Percentiles rank a stretch among this genome's conserved stretches.
Evolutionary conservation across 2,113 vertebrate species (phyloP).

Genomic region (Myiozetetes cayanensis): DNA sequence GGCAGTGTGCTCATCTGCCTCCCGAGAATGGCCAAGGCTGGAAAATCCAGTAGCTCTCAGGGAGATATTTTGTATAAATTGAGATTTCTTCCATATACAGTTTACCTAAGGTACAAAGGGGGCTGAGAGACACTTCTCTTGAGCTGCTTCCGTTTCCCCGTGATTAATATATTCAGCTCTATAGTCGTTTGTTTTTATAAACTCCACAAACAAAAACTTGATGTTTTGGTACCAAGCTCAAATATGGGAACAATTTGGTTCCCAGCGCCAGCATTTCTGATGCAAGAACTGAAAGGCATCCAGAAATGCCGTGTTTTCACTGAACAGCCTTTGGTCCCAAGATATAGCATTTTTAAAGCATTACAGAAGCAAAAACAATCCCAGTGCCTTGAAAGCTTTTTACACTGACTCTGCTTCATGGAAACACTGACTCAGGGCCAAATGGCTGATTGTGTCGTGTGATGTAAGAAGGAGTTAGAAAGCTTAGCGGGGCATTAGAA

Average conservation of each 20-base stretch:
- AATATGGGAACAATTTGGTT: conserved; percentile 56
- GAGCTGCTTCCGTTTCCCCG: not conserved
- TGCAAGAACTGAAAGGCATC: conserved; percentile 36
- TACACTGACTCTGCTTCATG: conserved; percentile 42
- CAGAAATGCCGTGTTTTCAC: conserved; percentile 42
- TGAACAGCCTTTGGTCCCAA: conserved; percentile 39
- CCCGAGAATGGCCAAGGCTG: not conserved
- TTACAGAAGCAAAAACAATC: conserved; percentile 64
- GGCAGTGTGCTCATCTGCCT: not conserved
- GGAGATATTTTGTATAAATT: not conserved
- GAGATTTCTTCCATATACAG: not conserved
- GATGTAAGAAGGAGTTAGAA: conserved; percentile 60
- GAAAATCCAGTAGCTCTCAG: not conserved
- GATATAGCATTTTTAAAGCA: conserved; percentile 60
- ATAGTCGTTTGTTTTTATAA: not conserved
- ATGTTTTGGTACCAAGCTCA: conserved; percentile 48
- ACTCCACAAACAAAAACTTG: conserved; percentile 14
- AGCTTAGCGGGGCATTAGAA: conserved; percentile 62
- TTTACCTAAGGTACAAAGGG: not conserved
- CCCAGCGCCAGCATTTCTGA: conserved; percentile 36
- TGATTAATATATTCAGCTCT: not conserved
- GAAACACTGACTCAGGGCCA: conserved; percentile 63
- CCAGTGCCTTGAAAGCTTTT: conserved; percentile 57
- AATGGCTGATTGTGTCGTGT: conserved; percentile 49
- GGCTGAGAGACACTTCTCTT: not conserved